Conservation (phyloP, 2,888 invertebrate genomes). For the Ecliptopera silaceata region DNA sequence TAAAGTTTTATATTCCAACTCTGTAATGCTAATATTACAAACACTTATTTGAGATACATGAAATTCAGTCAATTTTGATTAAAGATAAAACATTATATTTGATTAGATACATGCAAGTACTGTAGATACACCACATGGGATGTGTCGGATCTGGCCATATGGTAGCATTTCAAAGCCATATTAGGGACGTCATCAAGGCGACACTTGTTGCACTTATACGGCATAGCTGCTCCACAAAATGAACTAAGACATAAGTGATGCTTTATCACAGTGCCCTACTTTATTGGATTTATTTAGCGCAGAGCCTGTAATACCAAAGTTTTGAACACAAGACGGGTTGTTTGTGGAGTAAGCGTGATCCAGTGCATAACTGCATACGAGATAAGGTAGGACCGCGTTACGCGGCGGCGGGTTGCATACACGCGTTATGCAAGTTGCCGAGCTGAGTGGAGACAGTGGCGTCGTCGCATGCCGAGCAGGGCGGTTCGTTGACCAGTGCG, state of each 20-base stretch:
- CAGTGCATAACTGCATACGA: constrained; percentile 58
- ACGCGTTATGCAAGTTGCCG: constrained; percentile 73
- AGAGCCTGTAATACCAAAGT: constrained; percentile 43
- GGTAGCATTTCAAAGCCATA: constrained; percentile 74
- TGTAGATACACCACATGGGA: constrained; percentile 55
- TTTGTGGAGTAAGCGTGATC: constrained; percentile 41
- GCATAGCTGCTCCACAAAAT: constrained; percentile 75
- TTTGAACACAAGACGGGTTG: constrained; percentile 34
- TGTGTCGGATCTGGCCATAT: constrained; percentile 76
- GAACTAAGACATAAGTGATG: constrained; percentile 54
- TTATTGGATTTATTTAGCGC: constrained; percentile 42
- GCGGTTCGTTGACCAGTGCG: constrained; percentile 82
- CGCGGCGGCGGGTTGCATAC: constrained; percentile 33
- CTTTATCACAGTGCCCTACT: constrained; percentile 59
- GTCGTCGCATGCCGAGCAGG: constrained; percentile 54
- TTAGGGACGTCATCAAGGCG: constrained; percentile 78
- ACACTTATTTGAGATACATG: no score
- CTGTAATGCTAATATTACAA: no score
- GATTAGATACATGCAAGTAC: constrained; percentile 52
- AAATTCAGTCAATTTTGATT: not conserved
- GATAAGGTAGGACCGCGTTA: constrained; percentile 51
- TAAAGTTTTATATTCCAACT: not conserved
- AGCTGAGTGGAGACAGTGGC: constrained; percentile 47
- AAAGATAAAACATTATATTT: constrained; percentile 39
- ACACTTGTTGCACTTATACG: constrained; percentile 83